Conservation (phyloP, 2,797 vertebrate genomes). For the Sebastiscus albofasciatus region DNA sequence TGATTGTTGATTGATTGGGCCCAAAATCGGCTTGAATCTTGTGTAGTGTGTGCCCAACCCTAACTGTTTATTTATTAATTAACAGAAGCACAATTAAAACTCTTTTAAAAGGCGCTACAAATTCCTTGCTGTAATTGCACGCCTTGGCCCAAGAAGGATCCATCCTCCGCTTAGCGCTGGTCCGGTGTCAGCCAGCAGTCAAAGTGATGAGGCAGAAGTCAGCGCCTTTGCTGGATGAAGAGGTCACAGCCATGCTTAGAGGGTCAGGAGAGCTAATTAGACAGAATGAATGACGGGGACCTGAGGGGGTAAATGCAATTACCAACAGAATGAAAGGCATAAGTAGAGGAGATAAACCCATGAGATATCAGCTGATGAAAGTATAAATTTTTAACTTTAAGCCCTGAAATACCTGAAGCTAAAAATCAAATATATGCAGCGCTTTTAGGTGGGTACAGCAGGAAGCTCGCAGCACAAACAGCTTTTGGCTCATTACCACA, state of each 20-base stretch:
- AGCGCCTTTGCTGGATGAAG: conserved; percentile 56
- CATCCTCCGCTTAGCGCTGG: not conserved
- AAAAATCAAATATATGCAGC: conserved; percentile 38
- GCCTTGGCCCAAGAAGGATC: not conserved
- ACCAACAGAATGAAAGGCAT: conserved; percentile 55
- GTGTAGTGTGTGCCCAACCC: too few species aligned
- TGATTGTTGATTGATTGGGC: too few species aligned
- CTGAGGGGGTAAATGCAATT: conserved; percentile 67
- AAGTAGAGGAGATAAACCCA: conserved; percentile 54
- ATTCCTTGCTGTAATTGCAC: not conserved
- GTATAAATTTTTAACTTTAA: conserved; percentile 22
- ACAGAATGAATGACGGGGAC: conserved; percentile 64
- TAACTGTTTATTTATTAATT: not conserved
- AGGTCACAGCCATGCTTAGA: conserved; percentile 60
- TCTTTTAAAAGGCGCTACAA: not conserved
- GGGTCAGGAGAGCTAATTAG: conserved; percentile 77
- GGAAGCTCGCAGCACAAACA: not conserved
- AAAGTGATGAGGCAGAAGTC: conserved; percentile 63
- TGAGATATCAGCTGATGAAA: conserved; percentile 43
- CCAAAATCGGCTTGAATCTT: too few species aligned
- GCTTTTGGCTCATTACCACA: conserved; percentile 29
- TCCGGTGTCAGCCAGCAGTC: conserved; percentile 44
- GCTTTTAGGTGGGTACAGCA: not conserved
- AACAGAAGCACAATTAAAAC: not conserved
- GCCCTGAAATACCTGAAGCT: conserved; percentile 33